Conservation (phyloP, 2,888 invertebrate genomes). For the Pycnomerus fuliginosus region DNA sequence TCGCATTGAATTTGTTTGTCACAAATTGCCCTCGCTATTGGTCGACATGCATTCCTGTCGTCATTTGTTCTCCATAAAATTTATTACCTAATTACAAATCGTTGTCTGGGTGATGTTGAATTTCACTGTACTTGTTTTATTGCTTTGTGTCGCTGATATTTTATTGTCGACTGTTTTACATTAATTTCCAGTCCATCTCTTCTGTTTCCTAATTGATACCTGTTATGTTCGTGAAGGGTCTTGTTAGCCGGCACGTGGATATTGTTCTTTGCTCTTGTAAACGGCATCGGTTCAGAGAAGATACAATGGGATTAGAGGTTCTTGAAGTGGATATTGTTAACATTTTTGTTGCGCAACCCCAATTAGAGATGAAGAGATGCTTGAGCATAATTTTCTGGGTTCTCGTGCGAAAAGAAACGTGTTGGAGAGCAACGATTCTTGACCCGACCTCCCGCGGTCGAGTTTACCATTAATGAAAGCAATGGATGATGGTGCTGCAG, state of each 20-base stretch:
- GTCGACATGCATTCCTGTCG: constrained; percentile 53
- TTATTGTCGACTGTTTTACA: constrained; percentile 13
- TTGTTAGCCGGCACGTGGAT: constrained; percentile 28
- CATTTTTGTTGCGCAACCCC: no score
- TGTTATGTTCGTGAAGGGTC: constrained; percentile 2
- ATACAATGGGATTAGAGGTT: no score
- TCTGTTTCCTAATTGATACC: neutral
- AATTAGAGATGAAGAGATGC: no score
- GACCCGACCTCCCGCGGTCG: constrained; percentile 40
- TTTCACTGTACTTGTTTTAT: constrained; percentile 36
- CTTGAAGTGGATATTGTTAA: no score
- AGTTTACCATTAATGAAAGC: constrained; percentile 37
- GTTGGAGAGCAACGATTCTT: no score
- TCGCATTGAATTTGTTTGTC: constrained; percentile 47
- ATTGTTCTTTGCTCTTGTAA: constrained; percentile 38
- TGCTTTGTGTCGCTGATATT: constrained; percentile 27
- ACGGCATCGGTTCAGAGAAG: no score
- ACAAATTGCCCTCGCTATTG: constrained; percentile 53
- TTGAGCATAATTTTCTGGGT: no score
- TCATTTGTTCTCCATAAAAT: constrained; percentile 51
- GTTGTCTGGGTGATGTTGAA: constrained; percentile 46
- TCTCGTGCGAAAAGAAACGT: no score
- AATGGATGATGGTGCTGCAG: constrained; percentile 26
- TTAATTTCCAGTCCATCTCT: no score
- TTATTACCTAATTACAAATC: constrained; percentile 53